phyloP scores from a whole-genome alignment of 1,140 invertebrate genomes.

The Carcinoscorpius rotundicauda region DNA sequence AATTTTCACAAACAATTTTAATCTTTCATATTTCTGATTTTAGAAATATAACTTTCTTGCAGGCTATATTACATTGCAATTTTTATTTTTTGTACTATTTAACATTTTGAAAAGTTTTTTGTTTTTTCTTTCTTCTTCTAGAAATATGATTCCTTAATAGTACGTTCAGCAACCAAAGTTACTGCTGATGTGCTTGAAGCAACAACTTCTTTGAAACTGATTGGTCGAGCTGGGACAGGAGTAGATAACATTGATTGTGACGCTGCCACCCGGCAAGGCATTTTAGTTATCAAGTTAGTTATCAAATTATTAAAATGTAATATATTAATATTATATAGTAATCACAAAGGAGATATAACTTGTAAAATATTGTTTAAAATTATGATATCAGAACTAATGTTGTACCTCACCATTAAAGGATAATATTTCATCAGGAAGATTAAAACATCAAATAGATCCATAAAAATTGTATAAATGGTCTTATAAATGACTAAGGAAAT shows the following conservation, averaged over 20 bases:
- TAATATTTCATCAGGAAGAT: not conserved
- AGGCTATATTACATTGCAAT: no score
- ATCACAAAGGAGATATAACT: slow-evolving; percentile 4
- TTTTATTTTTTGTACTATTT: no score
- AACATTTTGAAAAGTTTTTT: no score
- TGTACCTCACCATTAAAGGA: slow-evolving; percentile 5
- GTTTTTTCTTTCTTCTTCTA: slow-evolving; percentile 36
- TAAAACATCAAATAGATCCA: not conserved
- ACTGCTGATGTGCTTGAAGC: slow-evolving; percentile 76
- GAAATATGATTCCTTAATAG: slow-evolving; percentile 85
- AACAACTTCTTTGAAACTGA: slow-evolving; percentile 56
- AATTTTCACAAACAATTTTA: no score
- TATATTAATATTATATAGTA: not conserved
- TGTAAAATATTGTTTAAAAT: slow-evolving; percentile 3
- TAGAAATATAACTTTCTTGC: no score
- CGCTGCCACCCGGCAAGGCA: slow-evolving; percentile 67
- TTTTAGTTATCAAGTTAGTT: slow-evolving; percentile 89
- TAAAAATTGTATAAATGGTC: no score
- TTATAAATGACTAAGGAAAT: no score
- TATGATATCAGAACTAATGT: slow-evolving; percentile 2
- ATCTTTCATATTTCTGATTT: no score
- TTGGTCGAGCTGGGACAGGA: slow-evolving; percentile 91
- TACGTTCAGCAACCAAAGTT: slow-evolving; percentile 91
- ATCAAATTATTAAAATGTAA: no score
- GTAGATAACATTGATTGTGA: slow-evolving; percentile 93